Percentiles rank a stretch among this genome's conserved stretches.
phyloP scores from a whole-genome alignment of 2,797 vertebrate species.

The Mus minutoides region DNA sequence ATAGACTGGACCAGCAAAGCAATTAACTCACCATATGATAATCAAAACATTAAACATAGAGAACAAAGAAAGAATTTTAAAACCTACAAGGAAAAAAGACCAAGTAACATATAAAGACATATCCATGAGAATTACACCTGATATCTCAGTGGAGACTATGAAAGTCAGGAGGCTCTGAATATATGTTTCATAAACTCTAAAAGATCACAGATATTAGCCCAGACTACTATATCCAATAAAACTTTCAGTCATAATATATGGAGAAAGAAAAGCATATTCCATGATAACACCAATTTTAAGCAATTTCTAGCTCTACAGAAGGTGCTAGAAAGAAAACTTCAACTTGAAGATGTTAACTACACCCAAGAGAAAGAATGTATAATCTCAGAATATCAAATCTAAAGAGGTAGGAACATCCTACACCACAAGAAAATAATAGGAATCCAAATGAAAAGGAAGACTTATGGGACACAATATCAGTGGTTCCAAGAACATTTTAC shows the following conservation, averaged over 20 bases:
- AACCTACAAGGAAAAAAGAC: neutral
- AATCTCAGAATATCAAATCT: neutral
- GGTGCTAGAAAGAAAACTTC: neutral
- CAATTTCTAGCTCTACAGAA: neutral
- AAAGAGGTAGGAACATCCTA: too few relatives aligned
- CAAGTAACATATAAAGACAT: neutral
- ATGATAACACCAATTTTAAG: neutral
- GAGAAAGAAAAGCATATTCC: neutral
- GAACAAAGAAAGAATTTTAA: neutral
- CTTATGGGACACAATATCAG: neutral
- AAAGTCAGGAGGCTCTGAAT: neutral
- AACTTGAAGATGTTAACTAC: neutral
- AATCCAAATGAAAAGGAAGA: neutral
- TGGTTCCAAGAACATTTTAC: neutral
- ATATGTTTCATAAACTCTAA: neutral
- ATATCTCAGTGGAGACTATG: neutral
- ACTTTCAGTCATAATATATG: neutral
- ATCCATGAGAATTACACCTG: neutral
- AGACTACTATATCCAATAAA: neutral
- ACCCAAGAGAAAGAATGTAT: neutral
- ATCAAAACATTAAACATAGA: neutral
- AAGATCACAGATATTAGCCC: neutral
- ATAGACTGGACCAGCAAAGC: neutral
- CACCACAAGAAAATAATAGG: neutral
- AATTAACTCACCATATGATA: neutral